Conservation (phyloP, 1,140 invertebrate genomes). For the Argopecten irradians region DNA sequence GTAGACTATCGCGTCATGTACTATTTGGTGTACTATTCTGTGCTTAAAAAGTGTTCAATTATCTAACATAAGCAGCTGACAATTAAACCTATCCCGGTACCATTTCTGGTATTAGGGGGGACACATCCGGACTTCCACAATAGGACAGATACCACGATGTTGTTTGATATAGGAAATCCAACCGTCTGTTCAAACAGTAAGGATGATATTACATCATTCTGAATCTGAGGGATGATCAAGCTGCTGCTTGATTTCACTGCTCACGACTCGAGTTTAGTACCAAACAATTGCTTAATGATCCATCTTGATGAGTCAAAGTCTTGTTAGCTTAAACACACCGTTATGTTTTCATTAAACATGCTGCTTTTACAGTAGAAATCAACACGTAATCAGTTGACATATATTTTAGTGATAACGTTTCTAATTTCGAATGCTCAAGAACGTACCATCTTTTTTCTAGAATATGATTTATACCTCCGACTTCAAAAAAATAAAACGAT, state of each 20-base stretch:
- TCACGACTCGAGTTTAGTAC: neutral
- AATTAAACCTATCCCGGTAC: neutral
- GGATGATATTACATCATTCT: neutral
- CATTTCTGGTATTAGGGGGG: neutral
- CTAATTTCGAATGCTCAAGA: too few relatives aligned
- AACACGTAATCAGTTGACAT: too few relatives aligned
- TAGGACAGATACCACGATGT: too few relatives aligned
- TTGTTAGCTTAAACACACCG: neutral
- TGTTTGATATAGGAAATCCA: neutral
- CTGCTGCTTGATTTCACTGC: neutral
- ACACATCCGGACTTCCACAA: neutral
- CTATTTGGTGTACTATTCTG: too few relatives aligned
- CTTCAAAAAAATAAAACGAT: neutral
- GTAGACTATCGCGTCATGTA: too few relatives aligned
- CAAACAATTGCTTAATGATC: neutral
- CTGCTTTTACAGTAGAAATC: too few relatives aligned
- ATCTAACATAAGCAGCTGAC: neutral
- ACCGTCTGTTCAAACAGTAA: neutral
- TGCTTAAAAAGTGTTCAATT: too few relatives aligned
- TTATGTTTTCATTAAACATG: neutral
- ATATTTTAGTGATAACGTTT: too few relatives aligned
- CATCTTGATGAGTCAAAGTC: neutral
- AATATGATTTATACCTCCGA: neutral
- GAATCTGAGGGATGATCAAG: neutral
- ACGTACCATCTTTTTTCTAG: too few relatives aligned